Evolutionary conservation across 2,797 vertebrate genomes (phyloP), one percentile per base, ranked within the genome.

Genomic region (Melanotaenia maccullochi): DNA sequence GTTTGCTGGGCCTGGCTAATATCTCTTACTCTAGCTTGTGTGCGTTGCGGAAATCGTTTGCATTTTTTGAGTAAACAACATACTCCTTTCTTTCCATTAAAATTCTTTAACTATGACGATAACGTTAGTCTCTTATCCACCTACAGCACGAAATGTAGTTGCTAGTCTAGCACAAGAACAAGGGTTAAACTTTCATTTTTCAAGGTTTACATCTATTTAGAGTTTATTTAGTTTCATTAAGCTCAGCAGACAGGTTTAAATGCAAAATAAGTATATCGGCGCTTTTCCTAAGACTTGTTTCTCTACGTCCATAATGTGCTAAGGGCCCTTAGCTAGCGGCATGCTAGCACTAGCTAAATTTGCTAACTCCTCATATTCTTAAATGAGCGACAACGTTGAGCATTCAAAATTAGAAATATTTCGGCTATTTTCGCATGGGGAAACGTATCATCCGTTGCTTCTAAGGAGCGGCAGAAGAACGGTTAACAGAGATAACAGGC

Each of bases 301-400:
- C 60, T 84, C 86, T 44, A 13, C 0, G 24, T 54, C 9, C 16
- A 1, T 49, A 63, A n/a, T 58, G 52, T 12, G 81, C 60, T 66
- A 55, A 73, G 57, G 75, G 87, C 81, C 87, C 87, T 86, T 24
- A 77, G 84, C 69, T 57, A 81, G 78, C 28, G 4, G 73, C 73
- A 22, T 64, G 87, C 73, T 85, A 78, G 30, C 18, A 56, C 32
- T 81, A 82, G 57, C 71, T 79, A 70, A 63, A 9, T 8, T 2
- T 13, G 36, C 36, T 3, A 11, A 12, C 36, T 12, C 3, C 5
- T 4, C 28, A 5, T 52, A 36, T 24, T 1, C 11, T 1, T 1
- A n/a, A n/a, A 3, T 0, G 0, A 0, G 28, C 1, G 0, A 11
- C 3, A 1, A 1, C 1, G 1, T 35, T 0, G 3, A 3, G 3